These are phyloP conservation scores for Sphaerophoria taeniata DNA, from an alignment of 2,888 invertebrate species.

Conservation along the genomic window DNA sequence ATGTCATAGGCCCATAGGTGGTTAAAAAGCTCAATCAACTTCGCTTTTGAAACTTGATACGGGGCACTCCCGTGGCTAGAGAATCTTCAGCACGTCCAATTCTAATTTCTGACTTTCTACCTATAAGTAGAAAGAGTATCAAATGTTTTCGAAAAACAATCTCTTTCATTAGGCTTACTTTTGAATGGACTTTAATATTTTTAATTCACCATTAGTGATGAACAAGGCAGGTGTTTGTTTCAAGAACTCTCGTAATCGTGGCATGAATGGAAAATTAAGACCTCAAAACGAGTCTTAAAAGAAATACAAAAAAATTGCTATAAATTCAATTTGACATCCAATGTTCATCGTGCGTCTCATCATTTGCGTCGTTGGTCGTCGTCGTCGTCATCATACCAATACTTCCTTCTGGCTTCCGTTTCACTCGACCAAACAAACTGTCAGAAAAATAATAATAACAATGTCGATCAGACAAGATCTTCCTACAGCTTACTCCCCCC, in stretches of 20 bases:
- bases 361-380: not conserved
- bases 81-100: no score
- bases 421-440: slow-evolving; percentile 38
- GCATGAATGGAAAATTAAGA: slow-evolving; percentile 70
- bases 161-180: not conserved
- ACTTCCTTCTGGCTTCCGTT: slow-evolving; percentile 57
- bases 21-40: no score
- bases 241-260: slow-evolving; percentile 55
- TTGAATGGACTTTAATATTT: not conserved
- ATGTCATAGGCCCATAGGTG: no score
- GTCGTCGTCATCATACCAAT: slow-evolving; percentile 7
- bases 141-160: not conserved
- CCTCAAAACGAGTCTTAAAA: slow-evolving; percentile 46
- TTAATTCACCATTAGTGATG: slow-evolving; percentile 24
- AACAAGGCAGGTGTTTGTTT: slow-evolving; percentile 45
- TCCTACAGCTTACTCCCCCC: slow-evolving; percentile 5
- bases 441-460: slow-evolving; percentile 59
- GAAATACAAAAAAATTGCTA: slow-evolving; percentile 30
- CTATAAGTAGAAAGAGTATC: no score
- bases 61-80: no score
- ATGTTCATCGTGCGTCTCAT: not conserved
- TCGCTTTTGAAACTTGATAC: no score
- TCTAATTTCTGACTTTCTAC: no score
- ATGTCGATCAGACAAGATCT: slow-evolving; percentile 33
- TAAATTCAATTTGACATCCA: slow-evolving; percentile 52